These are phyloP conservation scores for Papilio machaon DNA, from an alignment of 1,140 invertebrate genomes.

Conservation along the genomic window DNA sequence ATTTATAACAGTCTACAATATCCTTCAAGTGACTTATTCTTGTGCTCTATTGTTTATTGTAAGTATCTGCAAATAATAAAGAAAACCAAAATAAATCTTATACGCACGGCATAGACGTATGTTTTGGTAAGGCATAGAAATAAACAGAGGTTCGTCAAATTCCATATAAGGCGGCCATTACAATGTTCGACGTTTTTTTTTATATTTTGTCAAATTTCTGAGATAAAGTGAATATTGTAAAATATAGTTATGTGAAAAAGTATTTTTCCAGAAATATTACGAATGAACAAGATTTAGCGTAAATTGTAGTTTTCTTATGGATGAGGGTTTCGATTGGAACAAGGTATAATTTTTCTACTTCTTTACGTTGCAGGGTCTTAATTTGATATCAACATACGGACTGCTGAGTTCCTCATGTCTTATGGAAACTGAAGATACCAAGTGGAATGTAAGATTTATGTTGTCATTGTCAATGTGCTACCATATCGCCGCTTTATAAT, in stretches of 20 bases:
- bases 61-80: constrained; percentile 52
- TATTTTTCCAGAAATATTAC: too few relatives aligned
- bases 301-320: too few relatives aligned
- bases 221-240: too few relatives aligned
- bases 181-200: too few relatives aligned
- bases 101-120: background rate
- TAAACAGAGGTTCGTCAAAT: too few relatives aligned
- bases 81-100: background rate
- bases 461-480: background rate
- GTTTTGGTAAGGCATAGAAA: too few relatives aligned
- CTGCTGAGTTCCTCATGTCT: constrained; percentile 43
- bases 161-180: too few relatives aligned
- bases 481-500: too few relatives aligned
- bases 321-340: background rate
- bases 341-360: too few relatives aligned
- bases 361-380: constrained; percentile 41
- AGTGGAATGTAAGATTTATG: constrained; percentile 34
- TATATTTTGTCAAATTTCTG: too few relatives aligned
- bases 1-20: constrained; percentile 86
- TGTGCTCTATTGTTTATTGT: constrained; percentile 83
- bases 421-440: constrained; percentile 39
- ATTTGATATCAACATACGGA: constrained; percentile 42
- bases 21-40: constrained; percentile 85
- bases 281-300: too few relatives aligned
- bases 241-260: too few relatives aligned